Base-by-base conservation (phyloP, 2,797 vertebrate genomes). In the Gephyroberyx darwinii region DNA sequence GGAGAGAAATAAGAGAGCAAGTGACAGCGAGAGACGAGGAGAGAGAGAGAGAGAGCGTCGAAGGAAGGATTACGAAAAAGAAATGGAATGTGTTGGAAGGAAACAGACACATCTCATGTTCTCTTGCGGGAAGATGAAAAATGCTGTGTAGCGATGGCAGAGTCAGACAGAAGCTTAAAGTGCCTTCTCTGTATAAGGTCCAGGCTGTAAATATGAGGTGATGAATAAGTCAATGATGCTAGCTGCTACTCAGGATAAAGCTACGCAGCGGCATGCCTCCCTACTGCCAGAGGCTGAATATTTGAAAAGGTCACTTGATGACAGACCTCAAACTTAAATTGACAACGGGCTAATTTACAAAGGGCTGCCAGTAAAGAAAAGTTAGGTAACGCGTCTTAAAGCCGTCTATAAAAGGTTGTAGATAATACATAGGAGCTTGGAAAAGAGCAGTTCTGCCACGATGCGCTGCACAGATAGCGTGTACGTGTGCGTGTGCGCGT, bases 301-400 rank as follows among this genome's bases (percentile, higher is more conserved):
- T 84, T 65, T 80, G 72, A 84, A 87, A 89, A 89, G 85, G 86
- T 90, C 86, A 74, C 64, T 26, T 73, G 75, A 50, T 86, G 82
- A 87, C 72, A 68, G 80, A 84, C 61, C 63, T 55, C 19, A 14
- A 47, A 65, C 71, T 84, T 79, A 63, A 47, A 67, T 39, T 78
- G 80, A 84, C 71, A 76, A 69, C 41, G 53, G 20, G 39, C 59
- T 80, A 68, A 79, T 81, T 78, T 75, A 67, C 53, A 62, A 58
- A 52, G 43, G 20, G 71, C 70, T 62, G 68, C 57, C 64, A 48
- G 43, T 33, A 65, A 75, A 57, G 55, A 55, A 65, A 78, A 73
- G 53, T 26, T 31, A 37, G 55, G 58, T 13, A 61, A 74, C 71
- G 68, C 56, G 64, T 75, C 71, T 61, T 51, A 63, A 64, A 4